Evolutionary conservation across 2,888 invertebrate species (phyloP).

Genomic region (Melanchra persicariae): DNA sequence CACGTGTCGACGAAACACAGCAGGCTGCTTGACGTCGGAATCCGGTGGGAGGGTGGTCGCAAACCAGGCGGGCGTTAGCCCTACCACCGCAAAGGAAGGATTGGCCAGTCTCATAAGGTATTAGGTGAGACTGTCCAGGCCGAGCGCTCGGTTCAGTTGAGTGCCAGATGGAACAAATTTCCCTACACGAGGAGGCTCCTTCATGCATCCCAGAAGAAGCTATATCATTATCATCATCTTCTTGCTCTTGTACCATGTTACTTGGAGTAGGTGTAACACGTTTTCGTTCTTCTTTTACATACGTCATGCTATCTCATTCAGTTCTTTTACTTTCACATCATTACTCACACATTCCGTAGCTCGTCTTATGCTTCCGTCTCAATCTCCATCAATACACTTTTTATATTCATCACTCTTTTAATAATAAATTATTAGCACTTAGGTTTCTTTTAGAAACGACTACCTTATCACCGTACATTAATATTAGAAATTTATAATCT

Average conservation of each 20-base stretch:
- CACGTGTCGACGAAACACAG: too few relatives aligned
- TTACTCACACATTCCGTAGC: neutral
- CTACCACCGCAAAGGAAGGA: too few relatives aligned
- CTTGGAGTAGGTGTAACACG: neutral
- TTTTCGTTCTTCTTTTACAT: neutral
- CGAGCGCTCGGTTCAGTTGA: too few relatives aligned
- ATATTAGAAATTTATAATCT: conserved; percentile 25
- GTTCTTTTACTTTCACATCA: neutral
- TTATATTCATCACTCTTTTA: neutral
- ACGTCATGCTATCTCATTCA: neutral
- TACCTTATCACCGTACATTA: conserved; percentile 15
- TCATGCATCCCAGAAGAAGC: too few relatives aligned
- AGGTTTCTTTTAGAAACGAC: neutral
- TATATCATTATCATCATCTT: neutral
- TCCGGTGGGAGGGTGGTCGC: too few relatives aligned
- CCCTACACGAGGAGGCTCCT: too few relatives aligned
- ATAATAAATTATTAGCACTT: conserved; percentile 10
- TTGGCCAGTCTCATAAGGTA: too few relatives aligned
- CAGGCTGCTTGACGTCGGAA: too few relatives aligned
- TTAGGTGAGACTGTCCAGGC: too few relatives aligned
- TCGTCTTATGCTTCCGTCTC: neutral
- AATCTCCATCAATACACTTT: neutral
- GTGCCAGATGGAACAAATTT: too few relatives aligned
- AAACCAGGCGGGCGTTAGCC: too few relatives aligned
- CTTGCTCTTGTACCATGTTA: neutral